Evolutionary conservation across 2,113 vertebrate genomes (phyloP).

Genomic region (Polypterus senegalus): DNA sequence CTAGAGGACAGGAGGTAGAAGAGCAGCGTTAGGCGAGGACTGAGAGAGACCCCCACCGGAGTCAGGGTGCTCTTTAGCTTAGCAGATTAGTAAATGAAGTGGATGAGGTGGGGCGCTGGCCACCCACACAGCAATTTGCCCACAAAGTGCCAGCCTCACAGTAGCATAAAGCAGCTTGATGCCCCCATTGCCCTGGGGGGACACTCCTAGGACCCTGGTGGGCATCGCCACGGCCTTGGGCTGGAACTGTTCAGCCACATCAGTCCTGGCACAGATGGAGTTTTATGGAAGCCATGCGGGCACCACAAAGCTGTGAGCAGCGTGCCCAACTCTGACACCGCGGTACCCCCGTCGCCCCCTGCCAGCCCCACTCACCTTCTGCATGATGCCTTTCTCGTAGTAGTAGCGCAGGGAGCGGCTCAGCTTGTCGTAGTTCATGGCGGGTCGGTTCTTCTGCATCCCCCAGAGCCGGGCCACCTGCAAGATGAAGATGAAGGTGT

Average conservation of each 20-base stretch:
- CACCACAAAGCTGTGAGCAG: neutral
- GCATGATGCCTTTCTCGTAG: conserved; percentile 97
- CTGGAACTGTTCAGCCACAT: too few species aligned
- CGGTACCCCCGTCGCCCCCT: neutral
- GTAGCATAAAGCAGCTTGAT: too few species aligned
- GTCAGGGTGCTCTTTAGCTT: too few species aligned
- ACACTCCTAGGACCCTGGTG: neutral
- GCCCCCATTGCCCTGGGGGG: too few species aligned
- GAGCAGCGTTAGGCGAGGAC: too few species aligned
- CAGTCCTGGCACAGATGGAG: too few species aligned
- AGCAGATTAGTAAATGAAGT: too few species aligned
- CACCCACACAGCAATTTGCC: too few species aligned
- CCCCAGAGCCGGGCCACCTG: conserved; percentile 96
- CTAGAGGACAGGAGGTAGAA: conserved; percentile 31
- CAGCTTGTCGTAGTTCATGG: conserved; percentile 98
- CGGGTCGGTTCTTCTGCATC: conserved; percentile 96
- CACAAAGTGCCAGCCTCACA: too few species aligned
- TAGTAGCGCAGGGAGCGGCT: conserved; percentile 94
- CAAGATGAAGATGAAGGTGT: neutral
- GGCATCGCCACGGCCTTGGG: neutral
- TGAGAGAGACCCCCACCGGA: too few species aligned
- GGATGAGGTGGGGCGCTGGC: too few species aligned
- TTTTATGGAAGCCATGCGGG: neutral
- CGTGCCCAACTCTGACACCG: neutral
- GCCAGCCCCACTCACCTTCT: conserved; percentile 62